Evolutionary conservation across 2,113 vertebrate genomes (phyloP).

Genomic region (Thalassarche chlororhynchos): DNA sequence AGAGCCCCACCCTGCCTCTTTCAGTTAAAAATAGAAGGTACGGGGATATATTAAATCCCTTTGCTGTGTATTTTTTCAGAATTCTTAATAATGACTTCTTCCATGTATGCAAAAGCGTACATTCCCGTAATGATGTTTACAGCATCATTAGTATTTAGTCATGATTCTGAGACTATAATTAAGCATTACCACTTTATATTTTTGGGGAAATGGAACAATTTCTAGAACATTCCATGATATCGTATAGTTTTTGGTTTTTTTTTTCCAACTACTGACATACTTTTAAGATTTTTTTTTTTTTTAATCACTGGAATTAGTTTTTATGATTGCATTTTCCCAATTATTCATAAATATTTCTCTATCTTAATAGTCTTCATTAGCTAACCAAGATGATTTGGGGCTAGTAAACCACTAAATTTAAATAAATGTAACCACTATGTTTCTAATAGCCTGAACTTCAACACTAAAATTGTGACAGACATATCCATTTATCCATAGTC

Average conservation of each 20-base stretch:
- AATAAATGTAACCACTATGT: background rate
- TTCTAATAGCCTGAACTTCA: background rate
- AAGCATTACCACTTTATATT: background rate
- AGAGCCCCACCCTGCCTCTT: background rate
- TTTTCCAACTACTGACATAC: background rate
- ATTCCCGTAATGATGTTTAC: background rate
- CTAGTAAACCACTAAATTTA: background rate
- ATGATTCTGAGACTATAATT: background rate
- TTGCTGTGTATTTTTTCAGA: background rate
- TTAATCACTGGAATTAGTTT: background rate
- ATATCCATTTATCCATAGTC: background rate
- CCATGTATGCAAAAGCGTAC: background rate
- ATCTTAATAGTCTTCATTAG: background rate
- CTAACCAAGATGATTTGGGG: background rate
- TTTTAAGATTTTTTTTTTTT: background rate
- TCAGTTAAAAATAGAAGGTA: background rate
- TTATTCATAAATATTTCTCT: background rate
- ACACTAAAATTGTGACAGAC: background rate
- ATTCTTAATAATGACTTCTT: background rate
- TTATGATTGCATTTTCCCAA: background rate
- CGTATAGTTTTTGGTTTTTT: rapidly evolving
- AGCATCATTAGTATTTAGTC: background rate
- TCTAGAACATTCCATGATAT: background rate
- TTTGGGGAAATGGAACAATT: background rate
- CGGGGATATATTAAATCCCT: background rate